Evolutionary conservation across 2,888 invertebrate genomes (phyloP), one percentile per base, ranked within the genome.

Genomic region (Sesamia inferens): DNA sequence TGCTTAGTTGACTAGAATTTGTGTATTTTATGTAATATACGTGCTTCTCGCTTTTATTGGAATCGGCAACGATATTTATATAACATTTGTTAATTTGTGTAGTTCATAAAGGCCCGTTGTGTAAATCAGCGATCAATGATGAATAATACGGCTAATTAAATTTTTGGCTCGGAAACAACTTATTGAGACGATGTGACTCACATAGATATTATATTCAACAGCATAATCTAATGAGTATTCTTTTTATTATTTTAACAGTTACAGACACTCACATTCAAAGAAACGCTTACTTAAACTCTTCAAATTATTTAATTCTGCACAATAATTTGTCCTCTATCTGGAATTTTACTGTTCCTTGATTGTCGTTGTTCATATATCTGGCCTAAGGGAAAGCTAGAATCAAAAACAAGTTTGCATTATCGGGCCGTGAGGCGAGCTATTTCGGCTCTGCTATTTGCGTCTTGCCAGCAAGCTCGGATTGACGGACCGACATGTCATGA

Each of bases 401-500:
- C 94, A 94, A 94, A 95, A 94, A 91, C 92, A 92, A 92, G 93
- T 95, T 94, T 93, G 96, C 92, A 94, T 94, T 96, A 96, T 95
- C 94, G 93, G 93, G 93, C 92, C 92, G 93, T 91, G 95, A 93
- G 92, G 93, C 92, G 92, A 92, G 94, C 94, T 96, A 96, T 96
- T 96, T 95, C 88, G 86, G 94, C 88, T 88, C 90, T 83, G 92
- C 94, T 96, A 96, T 96, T 96, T 95, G 89, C 89, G 93, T 93
- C 92, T 84, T 90, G 93, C 93, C 91, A 93, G 95, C 95, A 93
- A 93, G 95, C 96, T 94, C 93, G 93, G 95, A 96, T 96, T 96
- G 96, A 96, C 95, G 95, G 94, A 93, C 94, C 93, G 93, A 92
- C 93, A 92, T 95, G 95, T 95, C 96, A 95, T 92, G 91, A 90